Percentiles rank a stretch among this genome's conserved stretches.
Conservation (phyloP, 2,797 vertebrate species). For the Manis javanica region DNA sequence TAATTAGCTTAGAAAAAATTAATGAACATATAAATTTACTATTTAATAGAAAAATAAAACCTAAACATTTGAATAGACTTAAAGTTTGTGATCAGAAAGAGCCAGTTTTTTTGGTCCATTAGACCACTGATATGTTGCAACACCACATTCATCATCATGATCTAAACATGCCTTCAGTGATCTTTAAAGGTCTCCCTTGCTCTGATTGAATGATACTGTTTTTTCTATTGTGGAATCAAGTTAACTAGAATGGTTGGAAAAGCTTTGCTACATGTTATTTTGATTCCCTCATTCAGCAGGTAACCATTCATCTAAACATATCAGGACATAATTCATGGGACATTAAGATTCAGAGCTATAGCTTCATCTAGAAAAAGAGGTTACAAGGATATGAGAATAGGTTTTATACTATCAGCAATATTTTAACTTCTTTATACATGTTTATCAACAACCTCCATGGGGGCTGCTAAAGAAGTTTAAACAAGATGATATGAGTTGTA, state of each 20-base stretch:
- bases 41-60: neutral
- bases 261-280: neutral
- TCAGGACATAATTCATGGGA: neutral
- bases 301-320: neutral
- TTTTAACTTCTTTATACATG: neutral
- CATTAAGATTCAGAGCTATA: neutral
- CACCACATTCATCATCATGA: neutral
- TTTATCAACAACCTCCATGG: neutral
- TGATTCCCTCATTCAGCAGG: neutral
- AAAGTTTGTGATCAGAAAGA: neutral
- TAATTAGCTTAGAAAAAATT: neutral
- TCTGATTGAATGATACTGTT: neutral
- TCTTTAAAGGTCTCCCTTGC: neutral
- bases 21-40: neutral
- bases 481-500: neutral
- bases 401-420: neutral
- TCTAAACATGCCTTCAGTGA: neutral
- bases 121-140: neutral
- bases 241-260: neutral
- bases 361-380: neutral
- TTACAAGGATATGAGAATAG: neutral
- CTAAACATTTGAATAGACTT: neutral
- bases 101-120: neutral
- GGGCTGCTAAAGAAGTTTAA: neutral
- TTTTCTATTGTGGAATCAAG: neutral